A percentile compares a stretch with the other conserved stretches of the same genome.
Conservation (phyloP, 2,888 invertebrate species). For the Horisme vitalbata region DNA sequence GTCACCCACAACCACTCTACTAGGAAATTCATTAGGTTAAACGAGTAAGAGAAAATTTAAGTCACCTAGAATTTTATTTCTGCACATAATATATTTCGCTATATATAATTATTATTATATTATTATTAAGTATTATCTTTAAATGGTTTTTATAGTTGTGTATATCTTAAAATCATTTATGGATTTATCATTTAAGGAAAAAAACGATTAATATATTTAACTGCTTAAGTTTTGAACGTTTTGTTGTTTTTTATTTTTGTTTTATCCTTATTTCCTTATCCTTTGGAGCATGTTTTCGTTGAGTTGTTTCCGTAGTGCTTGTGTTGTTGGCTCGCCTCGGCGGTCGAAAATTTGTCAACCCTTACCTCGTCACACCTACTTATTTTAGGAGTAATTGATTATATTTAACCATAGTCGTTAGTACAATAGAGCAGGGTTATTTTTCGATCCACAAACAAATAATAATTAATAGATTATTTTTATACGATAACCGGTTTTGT, state of each 20-base stretch:
- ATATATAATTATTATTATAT: constrained; percentile 83
- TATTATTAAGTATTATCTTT: constrained; percentile 83
- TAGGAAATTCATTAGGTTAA: constrained; percentile 81
- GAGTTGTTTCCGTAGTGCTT: constrained; percentile 53
- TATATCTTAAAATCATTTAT: constrained; percentile 83
- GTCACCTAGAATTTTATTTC: constrained; percentile 83
- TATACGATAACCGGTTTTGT: constrained; percentile 81
- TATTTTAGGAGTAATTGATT: constrained; percentile 81
- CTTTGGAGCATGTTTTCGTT: constrained; percentile 60
- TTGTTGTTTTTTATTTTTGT: constrained; percentile 75
- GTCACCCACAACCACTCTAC: constrained; percentile 63
- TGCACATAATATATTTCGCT: constrained; percentile 84
- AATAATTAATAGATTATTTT: constrained; percentile 79
- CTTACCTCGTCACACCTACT: constrained; percentile 78
- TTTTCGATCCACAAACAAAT: constrained; percentile 82
- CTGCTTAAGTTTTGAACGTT: constrained; percentile 81
- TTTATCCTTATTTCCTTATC: constrained; percentile 60
- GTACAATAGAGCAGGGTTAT: constrained; percentile 83
- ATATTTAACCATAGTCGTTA: constrained; percentile 80
- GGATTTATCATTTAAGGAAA: constrained; percentile 81
- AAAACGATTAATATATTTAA: constrained; percentile 82
- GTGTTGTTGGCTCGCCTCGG: constrained; percentile 55
- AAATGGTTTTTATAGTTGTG: constrained; percentile 83
- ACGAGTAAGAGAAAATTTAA: constrained; percentile 82
- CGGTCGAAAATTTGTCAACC: constrained; percentile 74